Percentiles rank a stretch among this genome's conserved stretches.
phyloP scores from a whole-genome alignment of 2,797 vertebrate species.

The Xyrichtys novacula region DNA sequence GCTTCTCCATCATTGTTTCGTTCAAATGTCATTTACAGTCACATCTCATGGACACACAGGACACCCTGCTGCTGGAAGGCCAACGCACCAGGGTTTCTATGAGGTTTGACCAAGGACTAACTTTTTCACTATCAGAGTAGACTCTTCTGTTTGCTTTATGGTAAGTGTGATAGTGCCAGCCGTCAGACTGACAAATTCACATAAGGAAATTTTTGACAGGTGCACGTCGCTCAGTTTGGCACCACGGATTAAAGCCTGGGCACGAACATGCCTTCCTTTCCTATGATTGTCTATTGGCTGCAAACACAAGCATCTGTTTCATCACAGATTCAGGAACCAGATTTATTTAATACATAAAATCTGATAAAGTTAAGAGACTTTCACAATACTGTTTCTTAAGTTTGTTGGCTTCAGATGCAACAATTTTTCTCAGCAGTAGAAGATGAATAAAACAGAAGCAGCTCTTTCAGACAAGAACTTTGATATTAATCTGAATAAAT shows the following conservation, averaged over 20 bases:
- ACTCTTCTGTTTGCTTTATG: conserved; percentile 32
- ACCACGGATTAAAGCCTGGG: conserved; percentile 7
- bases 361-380: neutral
- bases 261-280: neutral
- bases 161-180: conserved; percentile 33
- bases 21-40: conserved; percentile 30
- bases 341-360: neutral
- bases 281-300: neutral
- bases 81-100: conserved; percentile 17
- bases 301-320: neutral
- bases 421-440: no score
- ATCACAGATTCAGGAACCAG: neutral
- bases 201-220: conserved; percentile 2
- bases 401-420: neutral
- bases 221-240: conserved; percentile 10
- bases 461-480: conserved; percentile 12
- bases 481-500: no score
- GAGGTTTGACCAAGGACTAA: conserved; percentile 21
- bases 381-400: neutral
- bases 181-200: conserved; percentile 18
- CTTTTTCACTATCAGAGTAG: conserved; percentile 29
- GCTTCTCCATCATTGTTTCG: conserved; percentile 22
- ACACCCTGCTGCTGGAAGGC: conserved; percentile 26
- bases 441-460: no score
- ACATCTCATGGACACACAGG: conserved; percentile 10